Evolutionary conservation across 2,113 vertebrate genomes (phyloP).

Genomic region (Hippocampus abdominalis): DNA sequence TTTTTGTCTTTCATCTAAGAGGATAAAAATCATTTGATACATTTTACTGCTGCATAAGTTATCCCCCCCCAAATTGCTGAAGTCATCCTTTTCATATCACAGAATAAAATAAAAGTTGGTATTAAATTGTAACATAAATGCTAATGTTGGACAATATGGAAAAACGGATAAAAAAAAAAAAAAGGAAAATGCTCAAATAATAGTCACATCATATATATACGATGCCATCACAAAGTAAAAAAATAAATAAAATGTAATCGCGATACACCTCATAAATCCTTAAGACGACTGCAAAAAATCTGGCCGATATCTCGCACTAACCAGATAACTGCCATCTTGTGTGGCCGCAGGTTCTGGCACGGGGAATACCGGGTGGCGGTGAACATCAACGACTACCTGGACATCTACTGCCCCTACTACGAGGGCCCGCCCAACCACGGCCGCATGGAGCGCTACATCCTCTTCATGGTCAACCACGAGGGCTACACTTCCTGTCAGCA

Average conservation of each 20-base stretch:
- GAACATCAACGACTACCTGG: slow-evolving; percentile 96
- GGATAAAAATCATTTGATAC: not conserved
- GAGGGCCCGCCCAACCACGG: slow-evolving; percentile 82
- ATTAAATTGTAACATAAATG: not conserved
- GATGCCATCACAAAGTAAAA: not conserved
- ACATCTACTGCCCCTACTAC: slow-evolving; percentile 96
- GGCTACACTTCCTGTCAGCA: slow-evolving; percentile 90
- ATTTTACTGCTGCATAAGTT: not conserved
- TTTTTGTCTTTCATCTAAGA: too few relatives aligned
- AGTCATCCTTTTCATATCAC: too few relatives aligned
- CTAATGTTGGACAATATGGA: not conserved
- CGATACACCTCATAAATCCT: slow-evolving; percentile 38
- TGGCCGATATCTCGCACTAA: not conserved
- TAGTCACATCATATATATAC: too few relatives aligned
- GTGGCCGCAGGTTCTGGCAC: slow-evolving; percentile 81
- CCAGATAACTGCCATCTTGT: not conserved
- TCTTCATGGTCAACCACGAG: slow-evolving; percentile 94
- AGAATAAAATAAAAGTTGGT: too few relatives aligned
- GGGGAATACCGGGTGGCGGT: slow-evolving; percentile 91
- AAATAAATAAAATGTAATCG: not conserved
- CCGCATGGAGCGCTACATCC: slow-evolving; percentile 88
- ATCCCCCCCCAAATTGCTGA: too few relatives aligned
- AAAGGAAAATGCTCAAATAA: too few relatives aligned
- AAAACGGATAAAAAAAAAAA: too few relatives aligned
- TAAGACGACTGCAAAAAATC: slow-evolving; percentile 17